Percentiles rank a stretch among this genome's conserved stretches.
Evolutionary conservation across 2,797 vertebrate genomes (phyloP).

Genomic region (Sorex maritimensis): DNA sequence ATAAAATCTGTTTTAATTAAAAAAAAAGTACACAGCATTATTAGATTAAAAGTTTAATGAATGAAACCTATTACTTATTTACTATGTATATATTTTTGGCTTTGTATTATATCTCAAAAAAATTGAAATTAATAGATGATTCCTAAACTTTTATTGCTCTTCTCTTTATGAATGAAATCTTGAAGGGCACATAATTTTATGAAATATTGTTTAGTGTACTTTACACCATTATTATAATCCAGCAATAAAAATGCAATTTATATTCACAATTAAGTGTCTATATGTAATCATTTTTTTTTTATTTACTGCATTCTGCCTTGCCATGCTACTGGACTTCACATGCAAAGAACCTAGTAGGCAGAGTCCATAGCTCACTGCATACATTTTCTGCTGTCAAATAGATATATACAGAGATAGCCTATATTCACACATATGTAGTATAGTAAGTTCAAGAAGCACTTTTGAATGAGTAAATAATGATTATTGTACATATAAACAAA

Average conservation of each 20-base stretch:
- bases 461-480: neutral
- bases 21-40: neutral
- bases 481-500: neutral
- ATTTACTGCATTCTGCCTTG: constrained; percentile 13
- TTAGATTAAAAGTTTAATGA: neutral
- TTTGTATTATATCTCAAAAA: constrained; percentile 3
- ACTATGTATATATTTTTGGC: constrained; percentile 44
- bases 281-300: constrained; percentile 26
- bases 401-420: neutral
- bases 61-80: neutral
- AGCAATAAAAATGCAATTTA: constrained; percentile 61
- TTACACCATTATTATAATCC: neutral
- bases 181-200: neutral
- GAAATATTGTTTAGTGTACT: constrained; percentile 38
- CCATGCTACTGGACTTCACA: neutral
- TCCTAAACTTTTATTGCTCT: constrained; percentile 33
- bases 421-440: neutral
- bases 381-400: neutral
- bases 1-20: no score
- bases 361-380: constrained; percentile 5
- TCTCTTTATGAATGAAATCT: constrained; percentile 36
- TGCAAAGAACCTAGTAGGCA: constrained; percentile 43
- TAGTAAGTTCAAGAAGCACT: constrained; percentile 7
- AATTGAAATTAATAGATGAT: neutral
- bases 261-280: neutral